Conservation (phyloP, 1,140 invertebrate genomes). For the Drosophila malerkotliana region DNA sequence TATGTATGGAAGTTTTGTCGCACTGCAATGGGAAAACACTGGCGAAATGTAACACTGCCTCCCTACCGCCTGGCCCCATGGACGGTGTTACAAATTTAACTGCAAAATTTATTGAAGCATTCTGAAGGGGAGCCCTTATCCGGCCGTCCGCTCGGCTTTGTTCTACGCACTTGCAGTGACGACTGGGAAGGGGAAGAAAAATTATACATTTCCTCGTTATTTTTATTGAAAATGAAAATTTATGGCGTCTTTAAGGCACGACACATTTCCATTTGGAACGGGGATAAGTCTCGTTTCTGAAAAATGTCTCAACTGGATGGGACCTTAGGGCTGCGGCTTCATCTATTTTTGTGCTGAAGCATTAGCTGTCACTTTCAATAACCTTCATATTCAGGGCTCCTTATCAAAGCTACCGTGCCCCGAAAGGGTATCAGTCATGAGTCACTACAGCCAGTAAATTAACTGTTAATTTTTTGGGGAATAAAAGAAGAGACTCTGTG, state of each 20-base stretch:
- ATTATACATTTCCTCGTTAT: conserved; percentile 63
- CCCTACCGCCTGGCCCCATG: conserved; percentile 16
- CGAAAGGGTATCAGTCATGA: conserved; percentile 5
- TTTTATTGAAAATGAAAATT: conserved; percentile 79
- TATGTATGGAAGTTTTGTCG: conserved; percentile 76
- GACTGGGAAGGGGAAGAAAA: conserved; percentile 13
- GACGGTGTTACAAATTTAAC: conserved; percentile 49
- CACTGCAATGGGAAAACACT: conserved; percentile 52
- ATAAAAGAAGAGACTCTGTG: conserved; percentile 35
- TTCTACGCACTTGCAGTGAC: conserved; percentile 56
- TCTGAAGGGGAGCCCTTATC: conserved; percentile 16
- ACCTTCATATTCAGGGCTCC: no score
- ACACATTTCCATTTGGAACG: conserved; percentile 72
- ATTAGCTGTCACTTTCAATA: conserved; percentile 55
- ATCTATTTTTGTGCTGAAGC: conserved; percentile 38
- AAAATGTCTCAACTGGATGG: conserved; percentile 15
- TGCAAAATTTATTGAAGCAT: conserved; percentile 76
- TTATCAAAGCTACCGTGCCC: neutral
- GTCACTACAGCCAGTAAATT: conserved; percentile 38
- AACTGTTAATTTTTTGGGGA: conserved; percentile 69
- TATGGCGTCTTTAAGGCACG: conserved; percentile 76
- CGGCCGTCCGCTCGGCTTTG: conserved; percentile 34
- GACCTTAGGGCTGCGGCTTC: neutral
- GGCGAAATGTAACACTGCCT: conserved; percentile 16
- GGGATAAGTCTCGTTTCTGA: conserved; percentile 56